Conservation (phyloP, 2,113 vertebrate species). For the Spermophilus dauricus region DNA sequence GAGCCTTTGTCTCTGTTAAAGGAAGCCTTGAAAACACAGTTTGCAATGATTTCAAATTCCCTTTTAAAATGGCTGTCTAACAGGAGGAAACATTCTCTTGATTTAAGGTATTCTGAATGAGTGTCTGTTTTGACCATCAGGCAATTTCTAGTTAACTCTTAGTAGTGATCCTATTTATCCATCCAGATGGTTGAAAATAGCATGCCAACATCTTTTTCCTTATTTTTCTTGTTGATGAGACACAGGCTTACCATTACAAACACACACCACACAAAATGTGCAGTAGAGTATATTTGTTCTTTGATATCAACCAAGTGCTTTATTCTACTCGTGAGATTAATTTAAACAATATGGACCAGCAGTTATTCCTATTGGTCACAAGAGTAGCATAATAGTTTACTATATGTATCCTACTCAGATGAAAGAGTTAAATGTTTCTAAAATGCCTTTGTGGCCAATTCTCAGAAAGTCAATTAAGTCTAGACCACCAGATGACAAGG, state of each 20-base stretch:
- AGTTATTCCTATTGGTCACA: background rate
- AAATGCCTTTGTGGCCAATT: constrained; percentile 15
- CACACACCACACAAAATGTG: background rate
- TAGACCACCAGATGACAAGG: constrained; percentile 33
- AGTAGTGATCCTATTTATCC: constrained; percentile 4
- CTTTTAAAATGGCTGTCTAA: background rate
- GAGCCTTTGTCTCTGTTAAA: background rate
- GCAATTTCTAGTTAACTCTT: constrained; percentile 14
- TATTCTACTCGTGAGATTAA: background rate
- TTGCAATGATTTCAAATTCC: constrained; percentile 7
- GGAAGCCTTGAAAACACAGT: background rate
- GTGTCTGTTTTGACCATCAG: constrained; percentile 46
- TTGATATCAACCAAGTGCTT: constrained; percentile 11
- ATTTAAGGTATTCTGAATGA: constrained; percentile 42
- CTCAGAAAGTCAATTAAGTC: constrained; percentile 50
- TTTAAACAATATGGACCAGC: background rate
- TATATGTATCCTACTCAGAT: background rate
- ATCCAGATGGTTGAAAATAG: background rate
- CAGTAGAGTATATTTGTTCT: background rate
- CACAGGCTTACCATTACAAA: background rate
- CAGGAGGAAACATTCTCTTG: constrained; percentile 7
- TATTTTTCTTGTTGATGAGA: constrained; percentile 21
- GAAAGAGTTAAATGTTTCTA: constrained; percentile 47
- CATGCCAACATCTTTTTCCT: background rate
- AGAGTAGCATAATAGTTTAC: background rate